Evolutionary conservation across 2,888 invertebrate genomes (phyloP).

Genomic region (Tiliacea aurago): DNA sequence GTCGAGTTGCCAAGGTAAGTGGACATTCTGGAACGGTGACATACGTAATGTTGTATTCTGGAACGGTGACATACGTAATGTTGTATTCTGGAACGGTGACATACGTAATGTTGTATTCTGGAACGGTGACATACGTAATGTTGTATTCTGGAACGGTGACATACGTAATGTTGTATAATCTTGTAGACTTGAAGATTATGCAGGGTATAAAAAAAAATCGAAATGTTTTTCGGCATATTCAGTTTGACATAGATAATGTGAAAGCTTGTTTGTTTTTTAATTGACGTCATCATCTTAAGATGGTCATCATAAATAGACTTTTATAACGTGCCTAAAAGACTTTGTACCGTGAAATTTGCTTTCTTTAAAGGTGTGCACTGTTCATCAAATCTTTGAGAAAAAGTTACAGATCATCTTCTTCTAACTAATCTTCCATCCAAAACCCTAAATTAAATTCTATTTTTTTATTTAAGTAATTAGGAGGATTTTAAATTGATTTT

Average conservation of each 20-base stretch:
- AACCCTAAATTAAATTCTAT: background rate
- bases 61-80: background rate
- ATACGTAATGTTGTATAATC: background rate
- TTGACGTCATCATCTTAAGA: no score
- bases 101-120: background rate
- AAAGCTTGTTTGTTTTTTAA: background rate
- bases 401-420: no score
- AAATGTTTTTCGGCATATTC: no score
- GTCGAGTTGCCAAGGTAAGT: conserved; percentile 95
- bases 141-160: background rate
- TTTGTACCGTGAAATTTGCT: background rate
- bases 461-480: background rate
- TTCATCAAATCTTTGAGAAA: background rate
- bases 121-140: background rate
- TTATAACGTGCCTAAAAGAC: background rate
- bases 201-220: background rate
- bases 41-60: background rate
- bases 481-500: conserved; percentile 23
- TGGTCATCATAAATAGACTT: no score
- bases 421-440: no score
- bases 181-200: background rate
- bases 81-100: background rate
- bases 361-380: background rate
- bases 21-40: background rate
- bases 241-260: background rate